Evolutionary conservation across 2,113 vertebrate species (phyloP).

Genomic region (Catagonus wagneri): DNA sequence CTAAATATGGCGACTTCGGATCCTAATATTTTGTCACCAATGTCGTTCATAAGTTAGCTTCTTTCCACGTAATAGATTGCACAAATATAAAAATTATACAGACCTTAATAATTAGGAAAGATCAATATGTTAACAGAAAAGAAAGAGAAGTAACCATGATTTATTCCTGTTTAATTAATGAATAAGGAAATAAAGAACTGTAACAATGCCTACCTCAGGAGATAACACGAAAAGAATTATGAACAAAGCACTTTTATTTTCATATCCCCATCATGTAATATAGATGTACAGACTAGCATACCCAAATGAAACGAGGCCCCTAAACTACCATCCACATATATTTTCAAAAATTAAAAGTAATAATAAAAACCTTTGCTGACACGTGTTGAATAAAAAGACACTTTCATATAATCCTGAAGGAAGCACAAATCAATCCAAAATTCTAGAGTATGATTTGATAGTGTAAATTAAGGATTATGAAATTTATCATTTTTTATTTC

Average conservation of each 20-base stretch:
- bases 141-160: background rate
- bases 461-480: background rate
- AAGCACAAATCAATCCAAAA: background rate
- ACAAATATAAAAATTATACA: background rate
- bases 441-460: background rate
- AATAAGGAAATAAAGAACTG: background rate
- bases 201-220: background rate
- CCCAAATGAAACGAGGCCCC: too few relatives aligned
- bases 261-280: background rate
- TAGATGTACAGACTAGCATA: accelerated
- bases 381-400: background rate
- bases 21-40: background rate
- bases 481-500: background rate
- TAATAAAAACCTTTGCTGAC: background rate
- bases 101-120: background rate
- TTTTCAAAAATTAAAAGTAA: slow-evolving; percentile 18
- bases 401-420: background rate
- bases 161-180: background rate
- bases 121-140: background rate
- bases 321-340: background rate
- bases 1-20: background rate
- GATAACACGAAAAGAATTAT: background rate
- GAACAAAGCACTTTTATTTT: background rate
- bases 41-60: background rate
- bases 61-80: background rate